phyloP scores from a whole-genome alignment of 2,113 vertebrate species.

The human region GRCh38 chr13:60624001-60624500 shows the following conservation, averaged over 20 bases:
- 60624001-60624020: no score
- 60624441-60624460: not conserved
- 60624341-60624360: slow-evolving; percentile 51
- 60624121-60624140: no score
- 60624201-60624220: not conserved
- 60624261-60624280: not conserved
- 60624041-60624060: no score
- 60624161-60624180: not conserved
- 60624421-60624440: not conserved
- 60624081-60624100: no score
- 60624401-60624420: slow-evolving; percentile 31
- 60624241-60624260: not conserved
- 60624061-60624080: no score
- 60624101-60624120: no score
- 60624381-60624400: slow-evolving; percentile 13
- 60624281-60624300: not conserved
- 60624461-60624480: not conserved
- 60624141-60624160: no score
- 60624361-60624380: slow-evolving; percentile 35
- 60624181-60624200: not conserved
- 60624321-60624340: not conserved
- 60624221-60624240: slow-evolving; percentile 1
- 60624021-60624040: no score
- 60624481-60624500: not conserved
- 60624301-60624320: not conserved